Evolutionary conservation across 64 coral and sea anemone species (phyloP).

Genomic region (Montipora efflorescens): DNA sequence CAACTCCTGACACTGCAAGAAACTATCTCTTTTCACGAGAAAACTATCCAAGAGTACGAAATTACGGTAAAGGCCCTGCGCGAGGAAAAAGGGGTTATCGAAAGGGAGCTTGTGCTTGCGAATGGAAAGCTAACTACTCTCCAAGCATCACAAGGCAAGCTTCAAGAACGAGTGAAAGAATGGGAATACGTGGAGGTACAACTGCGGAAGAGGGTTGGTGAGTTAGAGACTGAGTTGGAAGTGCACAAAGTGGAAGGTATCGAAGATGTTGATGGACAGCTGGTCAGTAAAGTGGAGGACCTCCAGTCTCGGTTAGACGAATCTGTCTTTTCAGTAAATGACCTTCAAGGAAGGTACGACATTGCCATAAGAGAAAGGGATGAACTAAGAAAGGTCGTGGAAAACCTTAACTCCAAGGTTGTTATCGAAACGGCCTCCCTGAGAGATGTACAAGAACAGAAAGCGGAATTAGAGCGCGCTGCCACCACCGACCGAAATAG

Average conservation of each 20-base stretch:
- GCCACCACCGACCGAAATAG: constrained; percentile 58
- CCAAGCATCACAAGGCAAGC: constrained; percentile 52
- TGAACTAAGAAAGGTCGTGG: constrained; percentile 78
- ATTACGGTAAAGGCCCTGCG: constrained; percentile 30
- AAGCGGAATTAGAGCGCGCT: constrained; percentile 44
- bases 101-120: constrained; percentile 48
- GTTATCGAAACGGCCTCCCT: constrained; percentile 53
- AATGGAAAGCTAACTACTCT: constrained; percentile 36
- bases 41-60: constrained; percentile 50
- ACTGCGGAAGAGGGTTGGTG: constrained; percentile 60
- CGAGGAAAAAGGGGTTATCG: constrained; percentile 34
- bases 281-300: constrained; percentile 75
- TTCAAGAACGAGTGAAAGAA: constrained; percentile 68
- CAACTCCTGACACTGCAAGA: constrained; percentile 49
- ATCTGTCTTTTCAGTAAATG: constrained; percentile 60
- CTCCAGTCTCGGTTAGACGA: constrained; percentile 70
- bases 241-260: constrained; percentile 26
- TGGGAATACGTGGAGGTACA: constrained; percentile 78
- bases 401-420: constrained; percentile 70
- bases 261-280: constrained; percentile 66
- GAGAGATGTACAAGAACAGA: constrained; percentile 51
- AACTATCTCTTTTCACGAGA: constrained; percentile 53
- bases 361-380: constrained; percentile 78
- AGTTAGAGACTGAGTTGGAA: constrained; percentile 63
- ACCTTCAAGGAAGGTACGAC: constrained; percentile 73